Evolutionary conservation across 2,113 vertebrate species (phyloP).

Genomic region (Pachycephala philippinensis): DNA sequence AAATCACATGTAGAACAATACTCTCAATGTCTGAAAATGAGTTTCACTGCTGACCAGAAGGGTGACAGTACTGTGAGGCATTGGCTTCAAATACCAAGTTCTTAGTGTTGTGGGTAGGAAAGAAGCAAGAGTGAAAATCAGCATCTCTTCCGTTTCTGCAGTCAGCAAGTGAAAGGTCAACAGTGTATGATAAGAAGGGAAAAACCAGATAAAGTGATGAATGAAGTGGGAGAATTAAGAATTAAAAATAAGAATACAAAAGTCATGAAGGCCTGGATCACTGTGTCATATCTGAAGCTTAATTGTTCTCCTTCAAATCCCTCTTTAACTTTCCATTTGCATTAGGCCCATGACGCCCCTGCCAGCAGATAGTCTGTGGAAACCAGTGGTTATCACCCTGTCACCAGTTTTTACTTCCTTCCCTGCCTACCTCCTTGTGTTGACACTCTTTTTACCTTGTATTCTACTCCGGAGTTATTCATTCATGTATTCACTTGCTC

Average conservation of each 20-base stretch:
- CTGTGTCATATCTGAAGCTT: not conserved
- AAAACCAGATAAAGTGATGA: not conserved
- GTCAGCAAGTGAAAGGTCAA: conserved; percentile 2
- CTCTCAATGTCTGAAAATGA: not conserved
- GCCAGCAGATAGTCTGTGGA: not conserved
- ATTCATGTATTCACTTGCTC: not conserved
- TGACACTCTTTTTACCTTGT: not conserved
- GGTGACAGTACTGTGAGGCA: conserved; percentile 19
- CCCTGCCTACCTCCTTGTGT: not conserved
- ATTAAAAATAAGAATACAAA: not conserved
- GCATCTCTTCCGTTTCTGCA: not conserved
- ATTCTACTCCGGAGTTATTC: not conserved
- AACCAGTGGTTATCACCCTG: not conserved
- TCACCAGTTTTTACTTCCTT: not conserved
- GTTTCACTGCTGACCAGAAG: not conserved
- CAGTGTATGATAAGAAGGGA: not conserved
- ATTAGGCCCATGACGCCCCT: not conserved
- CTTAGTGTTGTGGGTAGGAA: not conserved
- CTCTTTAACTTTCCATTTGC: not conserved
- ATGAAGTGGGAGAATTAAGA: not conserved
- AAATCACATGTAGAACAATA: conserved; percentile 20
- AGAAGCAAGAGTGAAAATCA: not conserved
- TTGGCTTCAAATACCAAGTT: not conserved
- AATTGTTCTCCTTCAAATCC: not conserved
- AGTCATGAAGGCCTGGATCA: not conserved